Evolutionary conservation across 2,888 invertebrate genomes (phyloP).

Genomic region (Apotomis capreana): DNA sequence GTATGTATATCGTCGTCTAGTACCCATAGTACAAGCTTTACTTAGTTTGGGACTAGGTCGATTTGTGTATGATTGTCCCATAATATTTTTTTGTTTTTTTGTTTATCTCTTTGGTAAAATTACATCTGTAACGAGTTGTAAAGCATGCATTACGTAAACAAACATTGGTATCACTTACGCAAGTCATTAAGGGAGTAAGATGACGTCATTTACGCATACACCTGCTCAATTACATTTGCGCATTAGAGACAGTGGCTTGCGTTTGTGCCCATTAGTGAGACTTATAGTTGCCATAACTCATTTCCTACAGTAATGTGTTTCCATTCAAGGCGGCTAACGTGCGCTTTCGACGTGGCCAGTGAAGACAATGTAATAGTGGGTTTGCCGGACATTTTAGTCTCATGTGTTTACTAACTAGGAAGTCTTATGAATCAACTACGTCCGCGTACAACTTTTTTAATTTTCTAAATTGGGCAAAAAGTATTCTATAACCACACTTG

Average conservation of each 20-base stretch:
- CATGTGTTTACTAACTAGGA: background rate
- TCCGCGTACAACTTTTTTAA: too few species aligned
- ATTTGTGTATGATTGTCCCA: too few species aligned
- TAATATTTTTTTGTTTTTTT: too few species aligned
- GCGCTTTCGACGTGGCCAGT: conserved; percentile 38
- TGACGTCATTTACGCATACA: conserved; percentile 46
- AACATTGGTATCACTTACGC: conserved; percentile 13
- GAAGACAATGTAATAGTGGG: conserved; percentile 30
- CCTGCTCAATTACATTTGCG: conserved; percentile 34
- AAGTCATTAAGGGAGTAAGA: conserved; percentile 44
- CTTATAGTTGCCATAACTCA: conserved; percentile 68
- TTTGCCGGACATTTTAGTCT: background rate
- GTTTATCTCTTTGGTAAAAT: too few species aligned
- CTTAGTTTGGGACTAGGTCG: too few species aligned
- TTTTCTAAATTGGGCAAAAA: too few species aligned
- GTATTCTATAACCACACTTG: too few species aligned
- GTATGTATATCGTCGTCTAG: too few species aligned
- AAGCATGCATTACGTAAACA: conserved; percentile 2
- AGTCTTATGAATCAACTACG: too few species aligned
- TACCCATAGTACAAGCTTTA: too few species aligned
- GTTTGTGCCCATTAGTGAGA: conserved; percentile 57
- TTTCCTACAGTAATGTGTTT: conserved; percentile 64
- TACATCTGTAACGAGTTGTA: background rate
- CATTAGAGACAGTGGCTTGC: conserved; percentile 40
- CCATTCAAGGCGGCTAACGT: conserved; percentile 59